Conservation (phyloP, 2,797 vertebrate genomes). For the Podarcis siculus region DNA sequence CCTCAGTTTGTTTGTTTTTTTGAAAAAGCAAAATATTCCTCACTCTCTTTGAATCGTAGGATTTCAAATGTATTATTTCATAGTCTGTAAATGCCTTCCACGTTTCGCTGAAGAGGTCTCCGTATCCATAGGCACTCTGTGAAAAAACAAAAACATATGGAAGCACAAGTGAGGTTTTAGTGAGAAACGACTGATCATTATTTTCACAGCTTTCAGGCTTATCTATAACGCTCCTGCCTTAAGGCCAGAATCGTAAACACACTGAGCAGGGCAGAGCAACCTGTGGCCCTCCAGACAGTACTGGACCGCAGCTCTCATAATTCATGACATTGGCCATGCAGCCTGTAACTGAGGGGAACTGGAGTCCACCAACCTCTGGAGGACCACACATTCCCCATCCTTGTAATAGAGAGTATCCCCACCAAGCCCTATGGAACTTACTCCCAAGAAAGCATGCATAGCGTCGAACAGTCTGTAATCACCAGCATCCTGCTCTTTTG, state of each 20-base stretch:
- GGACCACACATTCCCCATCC: no score
- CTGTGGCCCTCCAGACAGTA: not conserved
- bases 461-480: not conserved
- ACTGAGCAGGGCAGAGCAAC: not conserved
- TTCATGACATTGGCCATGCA: no score
- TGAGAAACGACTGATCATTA: not conserved
- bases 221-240: not conserved
- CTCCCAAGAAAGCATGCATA: no score
- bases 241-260: not conserved
- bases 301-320: no score
- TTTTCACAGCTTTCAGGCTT: not conserved
- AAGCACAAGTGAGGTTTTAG: not conserved
- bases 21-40: not conserved
- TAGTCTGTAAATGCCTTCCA: constrained; percentile 93
- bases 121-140: constrained; percentile 93
- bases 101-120: constrained; percentile 93
- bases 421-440: no score
- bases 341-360: no score
- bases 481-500: not conserved
- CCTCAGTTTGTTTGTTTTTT: not conserved
- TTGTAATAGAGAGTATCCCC: not conserved
- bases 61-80: constrained; percentile 92
- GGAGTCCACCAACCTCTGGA: no score
- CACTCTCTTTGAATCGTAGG: constrained; percentile 94
- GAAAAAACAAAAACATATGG: constrained; percentile 8